Conservation (phyloP, 1,140 invertebrate genomes). For the Anoplophora glabripennis region DNA sequence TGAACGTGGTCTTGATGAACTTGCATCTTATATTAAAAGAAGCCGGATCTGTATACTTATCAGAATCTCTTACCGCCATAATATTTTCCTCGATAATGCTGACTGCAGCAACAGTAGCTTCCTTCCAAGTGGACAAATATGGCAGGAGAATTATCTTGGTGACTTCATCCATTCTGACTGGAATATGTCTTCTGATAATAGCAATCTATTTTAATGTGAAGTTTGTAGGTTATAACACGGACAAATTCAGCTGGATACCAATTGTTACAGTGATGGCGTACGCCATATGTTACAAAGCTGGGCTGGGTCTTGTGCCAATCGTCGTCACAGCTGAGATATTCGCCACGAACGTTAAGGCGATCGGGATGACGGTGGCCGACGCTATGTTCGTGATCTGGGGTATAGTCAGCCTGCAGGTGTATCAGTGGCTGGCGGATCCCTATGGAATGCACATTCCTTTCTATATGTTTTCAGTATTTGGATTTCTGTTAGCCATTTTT, state of each 20-base stretch:
- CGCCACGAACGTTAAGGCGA: constrained; percentile 59
- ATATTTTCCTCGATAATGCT: constrained; percentile 47
- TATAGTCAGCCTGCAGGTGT: constrained; percentile 68
- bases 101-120: constrained; percentile 38
- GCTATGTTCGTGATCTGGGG: constrained; percentile 47
- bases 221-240: constrained; percentile 19
- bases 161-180: constrained; percentile 32
- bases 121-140: constrained; percentile 46
- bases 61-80: constrained; percentile 42
- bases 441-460: constrained; percentile 59
- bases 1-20: constrained; percentile 59
- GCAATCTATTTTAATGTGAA: constrained; percentile 42
- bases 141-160: constrained; percentile 52
- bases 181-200: constrained; percentile 25
- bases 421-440: constrained; percentile 50
- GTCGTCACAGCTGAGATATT: constrained; percentile 67
- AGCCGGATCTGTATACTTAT: constrained; percentile 44
- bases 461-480: constrained; percentile 64
- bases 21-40: constrained; percentile 51
- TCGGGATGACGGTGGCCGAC: constrained; percentile 43
- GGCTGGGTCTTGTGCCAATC: constrained; percentile 61
- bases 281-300: constrained; percentile 38
- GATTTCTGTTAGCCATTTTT: constrained; percentile 59
- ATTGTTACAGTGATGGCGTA: constrained; percentile 34
- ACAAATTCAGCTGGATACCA: constrained; percentile 31